A percentile compares a stretch with the other conserved stretches of the same genome.
Conservation (phyloP, 2,888 invertebrate species). For the Hydriomena furcata region DNA sequence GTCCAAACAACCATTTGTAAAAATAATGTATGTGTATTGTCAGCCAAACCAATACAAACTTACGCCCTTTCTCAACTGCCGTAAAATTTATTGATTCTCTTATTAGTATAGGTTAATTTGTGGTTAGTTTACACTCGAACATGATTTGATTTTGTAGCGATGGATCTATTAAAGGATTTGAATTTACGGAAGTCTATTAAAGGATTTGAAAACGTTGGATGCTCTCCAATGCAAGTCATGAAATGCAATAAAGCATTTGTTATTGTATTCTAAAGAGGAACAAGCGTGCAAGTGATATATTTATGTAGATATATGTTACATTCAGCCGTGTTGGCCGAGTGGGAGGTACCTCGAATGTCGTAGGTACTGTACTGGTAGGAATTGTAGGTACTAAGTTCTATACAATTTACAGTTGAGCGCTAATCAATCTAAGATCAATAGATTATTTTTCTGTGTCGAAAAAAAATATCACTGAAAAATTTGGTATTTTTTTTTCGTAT, state of each 20-base stretch:
- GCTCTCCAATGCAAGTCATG: conserved; percentile 42
- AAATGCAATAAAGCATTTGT: conserved; percentile 38
- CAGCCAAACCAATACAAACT: not conserved
- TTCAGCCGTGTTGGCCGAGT: no score
- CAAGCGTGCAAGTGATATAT: conserved; percentile 24
- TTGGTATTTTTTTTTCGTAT: no score
- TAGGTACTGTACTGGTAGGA: no score
- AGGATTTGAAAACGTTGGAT: conserved; percentile 43
- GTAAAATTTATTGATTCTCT: conserved; percentile 17
- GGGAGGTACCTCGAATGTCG: no score
- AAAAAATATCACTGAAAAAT: no score
- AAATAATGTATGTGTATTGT: not conserved
- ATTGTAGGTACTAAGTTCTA: no score
- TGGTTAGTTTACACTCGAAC: conserved; percentile 12
- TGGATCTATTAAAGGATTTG: conserved; percentile 25
- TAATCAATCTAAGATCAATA: no score
- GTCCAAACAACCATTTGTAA: no score
- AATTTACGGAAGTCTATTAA: conserved; percentile 36
- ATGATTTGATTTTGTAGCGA: conserved; percentile 21
- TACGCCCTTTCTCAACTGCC: not conserved
- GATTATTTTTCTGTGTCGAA: no score
- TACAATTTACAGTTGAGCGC: no score
- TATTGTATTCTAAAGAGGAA: conserved; percentile 38
- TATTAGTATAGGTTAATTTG: conserved; percentile 6
- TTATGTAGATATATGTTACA: no score